phyloP scores from a whole-genome alignment of 2,113 vertebrate genomes.

The Microtus montanus region DNA sequence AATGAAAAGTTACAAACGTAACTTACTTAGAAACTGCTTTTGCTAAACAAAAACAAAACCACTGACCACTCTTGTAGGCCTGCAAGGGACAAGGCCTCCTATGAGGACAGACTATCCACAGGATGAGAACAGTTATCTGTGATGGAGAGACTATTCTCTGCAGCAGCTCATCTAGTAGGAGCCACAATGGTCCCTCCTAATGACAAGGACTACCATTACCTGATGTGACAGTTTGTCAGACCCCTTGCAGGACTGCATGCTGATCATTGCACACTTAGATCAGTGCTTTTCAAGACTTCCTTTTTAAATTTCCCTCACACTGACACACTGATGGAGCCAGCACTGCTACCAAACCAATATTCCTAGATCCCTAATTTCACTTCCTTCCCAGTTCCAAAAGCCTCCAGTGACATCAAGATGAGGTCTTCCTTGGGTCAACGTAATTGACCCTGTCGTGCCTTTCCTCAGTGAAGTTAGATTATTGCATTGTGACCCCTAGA shows the following conservation, averaged over 20 bases:
- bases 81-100: neutral
- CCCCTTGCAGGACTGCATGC: neutral
- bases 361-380: conserved; percentile 34
- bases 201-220: neutral
- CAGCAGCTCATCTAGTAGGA: neutral
- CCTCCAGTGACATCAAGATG: neutral
- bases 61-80: neutral
- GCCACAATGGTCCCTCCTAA: neutral
- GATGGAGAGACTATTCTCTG: neutral
- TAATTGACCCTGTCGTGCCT: neutral
- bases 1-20: neutral
- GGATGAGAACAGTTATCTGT: neutral
- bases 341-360: neutral
- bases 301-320: neutral
- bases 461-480: neutral
- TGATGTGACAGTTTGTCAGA: neutral
- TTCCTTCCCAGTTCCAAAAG: conserved; percentile 5
- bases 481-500: neutral
- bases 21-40: neutral
- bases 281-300: neutral
- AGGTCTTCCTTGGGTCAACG: neutral
- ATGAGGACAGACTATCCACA: neutral
- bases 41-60: neutral
- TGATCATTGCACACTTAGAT: neutral
- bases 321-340: neutral